Percentiles rank a stretch among this genome's conserved stretches.
Conservation (phyloP, 2,797 vertebrate species). For the Coregonus sp. region DNA sequence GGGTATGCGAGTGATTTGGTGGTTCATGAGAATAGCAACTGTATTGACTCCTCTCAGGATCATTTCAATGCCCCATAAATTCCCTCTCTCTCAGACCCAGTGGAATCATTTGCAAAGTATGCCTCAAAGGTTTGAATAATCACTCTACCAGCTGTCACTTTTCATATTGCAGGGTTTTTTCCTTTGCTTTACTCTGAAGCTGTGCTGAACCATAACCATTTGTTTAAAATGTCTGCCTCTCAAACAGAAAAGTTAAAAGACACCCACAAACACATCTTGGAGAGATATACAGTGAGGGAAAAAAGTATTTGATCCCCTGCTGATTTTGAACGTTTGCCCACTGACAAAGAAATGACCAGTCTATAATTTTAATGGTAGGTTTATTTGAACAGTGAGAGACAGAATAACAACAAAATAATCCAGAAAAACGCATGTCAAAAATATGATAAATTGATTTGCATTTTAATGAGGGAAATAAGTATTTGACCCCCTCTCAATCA, state of each 20-base stretch:
- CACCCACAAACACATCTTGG: neutral
- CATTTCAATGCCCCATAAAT: neutral
- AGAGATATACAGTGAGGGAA: neutral
- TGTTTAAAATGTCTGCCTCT: neutral
- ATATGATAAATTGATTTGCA: too few species aligned
- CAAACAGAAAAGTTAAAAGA: neutral
- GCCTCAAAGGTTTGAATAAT: slow-evolving; percentile 14
- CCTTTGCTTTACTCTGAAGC: neutral
- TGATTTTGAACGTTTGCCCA: too few species aligned
- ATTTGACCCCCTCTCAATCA: too few species aligned
- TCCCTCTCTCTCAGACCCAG: neutral
- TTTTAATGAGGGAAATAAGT: too few species aligned
- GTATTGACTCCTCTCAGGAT: neutral
- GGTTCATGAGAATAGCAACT: neutral
- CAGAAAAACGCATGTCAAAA: too few species aligned
- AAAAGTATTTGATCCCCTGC: too few species aligned
- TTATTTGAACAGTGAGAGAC: too few species aligned
- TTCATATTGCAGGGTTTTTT: neutral
- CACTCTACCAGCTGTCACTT: slow-evolving; percentile 6
- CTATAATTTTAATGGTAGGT: too few species aligned
- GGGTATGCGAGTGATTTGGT: neutral
- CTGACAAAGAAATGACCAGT: too few species aligned
- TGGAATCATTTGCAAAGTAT: slow-evolving; percentile 6
- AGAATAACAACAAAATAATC: too few species aligned
- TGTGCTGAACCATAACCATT: slow-evolving; percentile 1